Percentiles rank a stretch among this genome's conserved stretches.
Evolutionary conservation across 2,113 vertebrate genomes (phyloP).

Genomic region (Oncorhynchus mykiss): DNA sequence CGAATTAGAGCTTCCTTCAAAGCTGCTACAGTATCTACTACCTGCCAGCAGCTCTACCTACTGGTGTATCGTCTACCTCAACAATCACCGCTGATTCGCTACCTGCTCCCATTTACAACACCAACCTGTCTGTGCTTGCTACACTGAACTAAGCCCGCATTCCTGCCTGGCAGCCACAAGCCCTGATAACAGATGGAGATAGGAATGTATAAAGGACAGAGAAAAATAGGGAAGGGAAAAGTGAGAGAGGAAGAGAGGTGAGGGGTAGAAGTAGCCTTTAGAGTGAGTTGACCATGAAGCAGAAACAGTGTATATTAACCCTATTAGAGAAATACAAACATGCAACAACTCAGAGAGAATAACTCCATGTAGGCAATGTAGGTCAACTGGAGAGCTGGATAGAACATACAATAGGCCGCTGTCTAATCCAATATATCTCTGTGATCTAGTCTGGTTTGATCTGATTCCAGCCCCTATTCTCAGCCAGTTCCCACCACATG

Average conservation of each 20-base stretch:
- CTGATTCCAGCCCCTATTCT: not conserved
- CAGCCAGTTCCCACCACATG: not conserved
- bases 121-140: conserved; percentile 75
- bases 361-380: too few species aligned
- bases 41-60: conserved; percentile 4
- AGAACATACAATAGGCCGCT: too few species aligned
- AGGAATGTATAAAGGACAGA: conserved; percentile 15
- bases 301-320: not conserved
- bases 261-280: conserved; percentile 8
- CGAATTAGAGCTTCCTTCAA: conserved; percentile 3
- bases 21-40: too few species aligned
- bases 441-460: not conserved
- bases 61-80: conserved; percentile 27
- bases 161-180: conserved; percentile 63
- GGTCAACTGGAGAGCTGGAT: too few species aligned
- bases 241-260: conserved; percentile 6
- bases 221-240: not conserved
- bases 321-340: not conserved
- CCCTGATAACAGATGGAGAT: conserved; percentile 49
- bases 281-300: not conserved
- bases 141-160: conserved; percentile 58
- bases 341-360: too few species aligned
- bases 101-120: conserved; percentile 39
- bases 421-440: not conserved
- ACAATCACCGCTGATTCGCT: conserved; percentile 23